phyloP scores from a whole-genome alignment of 2,888 invertebrate genomes.

The Kuschelorhynchus macadamiae region DNA sequence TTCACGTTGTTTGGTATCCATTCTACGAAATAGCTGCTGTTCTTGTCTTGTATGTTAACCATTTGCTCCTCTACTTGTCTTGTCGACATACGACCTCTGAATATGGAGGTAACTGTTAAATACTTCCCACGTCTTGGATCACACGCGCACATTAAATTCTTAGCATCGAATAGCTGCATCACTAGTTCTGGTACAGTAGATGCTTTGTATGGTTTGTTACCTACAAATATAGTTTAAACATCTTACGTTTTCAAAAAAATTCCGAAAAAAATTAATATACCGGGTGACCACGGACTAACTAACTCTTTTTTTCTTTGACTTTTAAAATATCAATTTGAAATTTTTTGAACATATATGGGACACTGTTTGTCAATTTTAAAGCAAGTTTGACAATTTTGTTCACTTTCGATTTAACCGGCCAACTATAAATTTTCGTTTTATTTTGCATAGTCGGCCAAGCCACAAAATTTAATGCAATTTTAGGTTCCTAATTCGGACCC shows the following conservation, averaged over 20 bases:
- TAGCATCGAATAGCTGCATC: conserved; percentile 85
- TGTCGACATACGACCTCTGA: conserved; percentile 80
- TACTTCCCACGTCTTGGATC: conserved; percentile 86
- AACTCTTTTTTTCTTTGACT: too few species aligned
- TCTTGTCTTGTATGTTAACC: conserved; percentile 78
- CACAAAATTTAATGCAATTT: too few species aligned
- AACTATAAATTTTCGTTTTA: too few species aligned
- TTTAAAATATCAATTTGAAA: too few species aligned
- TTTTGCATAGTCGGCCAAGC: too few species aligned
- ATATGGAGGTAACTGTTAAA: conserved; percentile 87
- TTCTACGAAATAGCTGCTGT: conserved; percentile 77
- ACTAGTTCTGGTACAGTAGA: conserved; percentile 85
- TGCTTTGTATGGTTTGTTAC: conserved; percentile 79
- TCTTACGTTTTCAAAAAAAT: too few species aligned
- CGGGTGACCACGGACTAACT: too few species aligned
- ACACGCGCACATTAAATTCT: conserved; percentile 92
- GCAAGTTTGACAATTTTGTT: too few species aligned
- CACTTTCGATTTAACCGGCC: too few species aligned
- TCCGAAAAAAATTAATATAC: background rate
- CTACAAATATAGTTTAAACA: conserved; percentile 53
- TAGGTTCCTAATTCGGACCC: too few species aligned
- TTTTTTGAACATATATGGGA: too few species aligned
- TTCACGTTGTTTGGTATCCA: conserved; percentile 82
- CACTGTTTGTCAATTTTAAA: too few species aligned
- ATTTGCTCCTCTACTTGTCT: conserved; percentile 75